Conservation (phyloP, 1,140 invertebrate species). For the Drosophila micromelanica region DNA sequence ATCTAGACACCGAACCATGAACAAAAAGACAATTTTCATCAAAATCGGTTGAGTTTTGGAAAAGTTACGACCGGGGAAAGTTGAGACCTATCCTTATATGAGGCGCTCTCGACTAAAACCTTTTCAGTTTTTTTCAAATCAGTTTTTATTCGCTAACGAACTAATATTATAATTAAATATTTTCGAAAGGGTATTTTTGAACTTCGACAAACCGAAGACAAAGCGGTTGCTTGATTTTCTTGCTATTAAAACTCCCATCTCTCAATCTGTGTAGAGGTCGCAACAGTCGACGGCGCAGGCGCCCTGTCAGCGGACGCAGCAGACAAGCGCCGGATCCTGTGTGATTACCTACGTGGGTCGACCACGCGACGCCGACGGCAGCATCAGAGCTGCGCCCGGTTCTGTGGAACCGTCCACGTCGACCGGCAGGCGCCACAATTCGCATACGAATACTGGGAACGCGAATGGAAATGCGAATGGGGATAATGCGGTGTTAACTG, state of each 20-base stretch:
- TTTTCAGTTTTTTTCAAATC: no score
- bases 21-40: no score
- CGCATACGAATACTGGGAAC: neutral
- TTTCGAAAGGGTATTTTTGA: constrained; percentile 1
- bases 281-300: constrained; percentile 10
- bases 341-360: constrained; percentile 75
- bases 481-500: constrained; percentile 85
- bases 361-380: constrained; percentile 49
- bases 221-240: neutral
- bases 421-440: constrained; percentile 41
- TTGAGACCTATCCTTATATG: no score
- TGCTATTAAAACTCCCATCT: neutral
- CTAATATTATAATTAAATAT: no score
- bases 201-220: neutral
- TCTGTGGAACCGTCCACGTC: constrained; percentile 60
- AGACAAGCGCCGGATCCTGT: constrained; percentile 52
- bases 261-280: constrained; percentile 1
- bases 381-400: neutral
- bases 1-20: no score
- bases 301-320: constrained; percentile 20
- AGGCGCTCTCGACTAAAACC: no score
- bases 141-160: no score
- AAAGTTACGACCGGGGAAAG: no score
- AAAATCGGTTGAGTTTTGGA: no score
- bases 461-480: constrained; percentile 1